Percentiles rank a stretch among this genome's conserved stretches.
phyloP scores from a whole-genome alignment of 2,113 vertebrate species.

The Thalassarche chlororhynchos region DNA sequence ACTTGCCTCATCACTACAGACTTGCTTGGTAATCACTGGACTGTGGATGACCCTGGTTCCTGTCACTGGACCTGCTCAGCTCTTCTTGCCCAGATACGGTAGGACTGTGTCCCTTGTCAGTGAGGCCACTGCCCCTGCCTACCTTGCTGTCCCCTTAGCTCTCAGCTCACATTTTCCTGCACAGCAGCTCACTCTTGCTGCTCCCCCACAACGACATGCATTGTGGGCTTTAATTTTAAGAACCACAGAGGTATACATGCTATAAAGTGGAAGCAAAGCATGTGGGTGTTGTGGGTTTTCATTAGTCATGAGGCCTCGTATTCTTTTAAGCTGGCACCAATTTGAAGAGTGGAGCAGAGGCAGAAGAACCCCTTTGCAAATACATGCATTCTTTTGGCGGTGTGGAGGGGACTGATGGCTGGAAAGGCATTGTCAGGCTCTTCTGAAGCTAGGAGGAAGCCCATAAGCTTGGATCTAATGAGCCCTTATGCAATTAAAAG shows the following conservation, averaged over 20 bases:
- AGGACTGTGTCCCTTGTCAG: neutral
- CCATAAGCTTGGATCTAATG: neutral
- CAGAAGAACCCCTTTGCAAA: neutral
- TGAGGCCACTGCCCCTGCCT: neutral
- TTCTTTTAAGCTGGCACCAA: neutral
- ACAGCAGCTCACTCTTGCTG: neutral
- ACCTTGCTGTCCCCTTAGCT: neutral
- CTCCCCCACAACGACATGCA: accelerated
- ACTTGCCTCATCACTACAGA: neutral
- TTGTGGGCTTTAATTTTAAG: neutral
- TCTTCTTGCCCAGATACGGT: neutral
- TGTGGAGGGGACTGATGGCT: neutral
- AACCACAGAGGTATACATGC: neutral
- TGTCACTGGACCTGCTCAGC: neutral
- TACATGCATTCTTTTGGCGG: neutral
- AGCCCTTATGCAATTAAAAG: neutral
- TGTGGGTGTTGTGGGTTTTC: neutral
- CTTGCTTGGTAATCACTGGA: neutral
- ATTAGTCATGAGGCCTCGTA: accelerated
- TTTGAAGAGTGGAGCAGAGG: neutral
- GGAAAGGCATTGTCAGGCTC: neutral
- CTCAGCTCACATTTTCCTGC: neutral
- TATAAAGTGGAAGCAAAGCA: neutral
- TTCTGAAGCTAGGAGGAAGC: neutral
- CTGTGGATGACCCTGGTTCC: neutral